These are phyloP conservation scores for Lithophane leautieri DNA, from an alignment of 2,888 invertebrate genomes.

Conservation along the genomic window DNA sequence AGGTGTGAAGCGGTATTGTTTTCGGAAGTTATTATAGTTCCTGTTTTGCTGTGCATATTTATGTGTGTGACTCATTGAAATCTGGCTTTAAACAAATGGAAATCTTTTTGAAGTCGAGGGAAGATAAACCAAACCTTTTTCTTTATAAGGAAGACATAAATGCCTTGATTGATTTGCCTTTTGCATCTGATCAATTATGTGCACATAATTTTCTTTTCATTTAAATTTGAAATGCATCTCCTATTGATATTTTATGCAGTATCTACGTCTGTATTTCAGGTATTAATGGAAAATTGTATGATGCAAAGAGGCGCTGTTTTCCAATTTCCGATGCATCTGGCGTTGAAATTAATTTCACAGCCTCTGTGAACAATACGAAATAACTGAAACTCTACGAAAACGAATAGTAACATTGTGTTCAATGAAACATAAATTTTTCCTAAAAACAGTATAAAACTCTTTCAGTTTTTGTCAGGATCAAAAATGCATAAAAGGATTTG, in stretches of 20 bases:
- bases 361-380: conserved; percentile 23
- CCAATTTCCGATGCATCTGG: conserved; percentile 50
- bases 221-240: not conserved
- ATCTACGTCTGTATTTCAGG: not conserved
- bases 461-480: not conserved
- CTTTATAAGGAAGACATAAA: not conserved
- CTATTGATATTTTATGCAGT: not conserved
- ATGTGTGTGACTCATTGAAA: not conserved
- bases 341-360: conserved; percentile 39
- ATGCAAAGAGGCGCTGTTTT: conserved; percentile 20
- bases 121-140: not conserved
- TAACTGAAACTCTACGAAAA: not conserved
- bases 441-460: not conserved
- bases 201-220: not conserved
- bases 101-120: not conserved
- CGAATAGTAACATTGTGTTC: not conserved
- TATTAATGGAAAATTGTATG: not conserved
- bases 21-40: conserved; percentile 13
- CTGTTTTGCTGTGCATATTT: not conserved
- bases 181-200: not conserved
- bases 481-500: not conserved
- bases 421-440: not conserved
- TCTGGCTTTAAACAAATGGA: too few relatives aligned
- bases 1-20: not conserved
- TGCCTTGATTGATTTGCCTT: not conserved